phyloP scores from a whole-genome alignment of 2,797 vertebrate genomes.

The Sphenodon punctatus region DNA sequence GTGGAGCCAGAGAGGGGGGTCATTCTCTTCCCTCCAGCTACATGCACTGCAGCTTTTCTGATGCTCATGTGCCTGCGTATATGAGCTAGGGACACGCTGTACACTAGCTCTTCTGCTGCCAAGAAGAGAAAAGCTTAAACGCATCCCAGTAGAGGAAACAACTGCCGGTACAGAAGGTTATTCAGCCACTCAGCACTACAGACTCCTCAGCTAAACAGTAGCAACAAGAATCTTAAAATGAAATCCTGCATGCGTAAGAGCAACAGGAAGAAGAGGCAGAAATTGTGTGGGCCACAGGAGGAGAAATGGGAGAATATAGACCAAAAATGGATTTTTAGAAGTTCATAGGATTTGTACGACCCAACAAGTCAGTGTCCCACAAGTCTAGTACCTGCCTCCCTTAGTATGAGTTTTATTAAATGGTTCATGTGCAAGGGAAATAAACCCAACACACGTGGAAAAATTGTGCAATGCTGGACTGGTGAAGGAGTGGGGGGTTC shows the following conservation, averaged over 20 bases:
- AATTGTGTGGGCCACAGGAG: background rate
- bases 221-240: background rate
- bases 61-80: background rate
- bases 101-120: background rate
- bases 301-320: background rate
- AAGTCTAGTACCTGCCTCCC: background rate
- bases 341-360: background rate
- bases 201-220: background rate
- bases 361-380: background rate
- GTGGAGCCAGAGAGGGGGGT: background rate
- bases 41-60: background rate
- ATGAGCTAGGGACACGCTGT: background rate
- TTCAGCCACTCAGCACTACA: background rate
- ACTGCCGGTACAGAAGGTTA: background rate
- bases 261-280: background rate
- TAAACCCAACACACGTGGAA: constrained; percentile 19
- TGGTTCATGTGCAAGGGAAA: background rate
- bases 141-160: background rate
- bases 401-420: background rate
- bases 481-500: no score
- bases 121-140: background rate
- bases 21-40: background rate
- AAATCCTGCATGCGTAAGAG: background rate
- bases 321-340: background rate
- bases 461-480: background rate